Base-by-base conservation (phyloP, 2,888 invertebrate genomes). In the Eilema griseolum region DNA sequence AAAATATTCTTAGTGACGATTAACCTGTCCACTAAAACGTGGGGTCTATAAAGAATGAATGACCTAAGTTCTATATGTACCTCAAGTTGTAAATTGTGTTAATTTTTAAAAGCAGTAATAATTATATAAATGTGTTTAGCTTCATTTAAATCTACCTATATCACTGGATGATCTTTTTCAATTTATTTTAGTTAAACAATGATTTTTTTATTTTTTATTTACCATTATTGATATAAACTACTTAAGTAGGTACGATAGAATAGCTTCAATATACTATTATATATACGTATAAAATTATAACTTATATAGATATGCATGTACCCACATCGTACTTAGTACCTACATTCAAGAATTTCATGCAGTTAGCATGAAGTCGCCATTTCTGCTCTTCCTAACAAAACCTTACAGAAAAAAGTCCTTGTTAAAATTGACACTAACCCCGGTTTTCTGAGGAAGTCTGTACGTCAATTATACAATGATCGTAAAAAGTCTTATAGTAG, bases 401-500 rank as follows among this genome's bases (percentile, higher is more conserved):
- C 16, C 37, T 66, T 69, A 72, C 62, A 60, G 26, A 62, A 20
- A 60, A 59, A 72, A 71, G 67, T 64, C 74, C 74, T 76, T 77
- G 84, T 83, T 81, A 84, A 83, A 86, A 84, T 86, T 86, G 7
- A 83, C 79, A 84, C 81, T 77, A 77, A 74, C 76, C 80, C 72
- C 80, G 73, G 74, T 75, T 79, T 74, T 67, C 72, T 70, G 70
- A 56, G 79, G 85, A 85, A 85, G 86, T 85, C 85, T 82, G 72
- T 77, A 78, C 83, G 83, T 87, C 87, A 87, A 86, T 87, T 88
- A 88, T 80, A 81, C 66, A 69, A 79, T 74, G 71, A 73, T 86
- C 86, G 83, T 89, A 88, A 88, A 89, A 83, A 81, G 72, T 76
- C 72, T 80, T 75, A 76, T 71, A 76, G 70, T 68, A 77, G 74